A percentile compares a stretch with the other conserved stretches of the same genome.
Conservation (phyloP, 2,888 invertebrate genomes). For the Notodonta ziczac region DNA sequence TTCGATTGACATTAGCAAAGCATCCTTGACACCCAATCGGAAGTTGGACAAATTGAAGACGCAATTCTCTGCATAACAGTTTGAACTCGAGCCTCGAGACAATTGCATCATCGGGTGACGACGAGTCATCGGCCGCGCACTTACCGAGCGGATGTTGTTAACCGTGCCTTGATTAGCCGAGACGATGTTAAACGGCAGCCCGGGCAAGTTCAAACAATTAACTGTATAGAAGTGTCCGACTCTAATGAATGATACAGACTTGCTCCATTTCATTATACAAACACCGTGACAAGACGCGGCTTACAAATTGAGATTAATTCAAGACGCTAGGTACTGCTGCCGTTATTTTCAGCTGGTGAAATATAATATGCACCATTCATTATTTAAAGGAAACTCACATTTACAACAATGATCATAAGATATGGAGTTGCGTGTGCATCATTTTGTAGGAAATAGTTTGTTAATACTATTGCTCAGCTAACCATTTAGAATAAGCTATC, state of each 20-base stretch:
- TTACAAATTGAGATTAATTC: conserved; percentile 83
- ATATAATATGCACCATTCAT: conserved; percentile 21
- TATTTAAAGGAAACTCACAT: conserved; percentile 22
- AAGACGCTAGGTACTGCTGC: conserved; percentile 58
- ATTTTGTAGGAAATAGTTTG: conserved; percentile 30
- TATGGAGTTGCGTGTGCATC: not conserved
- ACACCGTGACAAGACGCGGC: conserved; percentile 79
- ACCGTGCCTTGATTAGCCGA: conserved; percentile 80
- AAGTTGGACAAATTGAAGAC: conserved; percentile 68
- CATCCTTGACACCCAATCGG: conserved; percentile 81
- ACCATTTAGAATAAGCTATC: conserved; percentile 60
- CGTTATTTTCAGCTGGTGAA: conserved; percentile 27
- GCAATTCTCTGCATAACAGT: conserved; percentile 60
- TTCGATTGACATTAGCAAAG: conserved; percentile 60
- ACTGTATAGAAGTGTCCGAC: conserved; percentile 83
- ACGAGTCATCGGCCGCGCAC: conserved; percentile 79
- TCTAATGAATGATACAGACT: conserved; percentile 80
- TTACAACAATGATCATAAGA: conserved; percentile 14
- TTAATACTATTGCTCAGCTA: conserved; percentile 57
- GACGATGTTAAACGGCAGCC: conserved; percentile 79
- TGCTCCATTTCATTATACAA: conserved; percentile 80
- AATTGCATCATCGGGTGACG: conserved; percentile 76
- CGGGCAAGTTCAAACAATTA: conserved; percentile 83
- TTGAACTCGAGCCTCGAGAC: conserved; percentile 58
- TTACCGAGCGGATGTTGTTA: conserved; percentile 81